Evolutionary conservation across 2,797 vertebrate genomes (phyloP), one percentile per base, ranked within the genome.

Genomic region (Macroramphosus scolopax): DNA sequence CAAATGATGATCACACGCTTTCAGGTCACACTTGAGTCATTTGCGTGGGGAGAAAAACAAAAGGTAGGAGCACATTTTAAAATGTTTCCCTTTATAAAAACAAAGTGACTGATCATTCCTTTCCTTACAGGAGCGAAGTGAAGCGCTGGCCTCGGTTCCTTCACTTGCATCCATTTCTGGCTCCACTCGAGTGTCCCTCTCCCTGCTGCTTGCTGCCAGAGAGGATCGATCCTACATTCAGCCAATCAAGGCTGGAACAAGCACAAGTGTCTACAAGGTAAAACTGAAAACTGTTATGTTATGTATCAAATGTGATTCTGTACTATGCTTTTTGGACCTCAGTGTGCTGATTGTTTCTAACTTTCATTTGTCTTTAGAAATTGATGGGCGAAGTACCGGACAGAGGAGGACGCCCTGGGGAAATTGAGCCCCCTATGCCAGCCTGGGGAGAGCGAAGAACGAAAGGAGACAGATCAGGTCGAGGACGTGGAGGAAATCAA

Each of bases 351-450:
- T 26, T 22, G 6, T 8, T 44, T 50, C 2, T 24, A 5, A 44
- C 29, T 28, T 10, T 20, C 17, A 2, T 63, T 30, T 57, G 29
- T 56, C 8, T 43, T 7, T 68, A 95, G 94, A 80, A 75, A 6
- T 55, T 91, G 22, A 95, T 94, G 92, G 93, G 92, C 18, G 63
- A 56, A 0, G 92, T 96, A 5, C 93, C 94, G 1, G 92, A 95
- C 81, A 88, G 93, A 62, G 93, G 94, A 18, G 93, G 94, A 2
- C 87, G 93, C 4, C 93, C 93, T 0, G 83, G 87, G 33, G 93
- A 95, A 75, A 88, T 96, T 1, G 94, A 95, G 65, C 77, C 89
- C 0, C 93, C 93, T 0, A 95, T 95, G 93, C 93, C 93, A 6
- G 8, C 0, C 0, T 95, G 92, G 90, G 76, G 72, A 51, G 81